Percentiles rank a stretch among this genome's conserved stretches.
Evolutionary conservation across 2,113 vertebrate genomes (phyloP).

Genomic region (Martes martes): DNA sequence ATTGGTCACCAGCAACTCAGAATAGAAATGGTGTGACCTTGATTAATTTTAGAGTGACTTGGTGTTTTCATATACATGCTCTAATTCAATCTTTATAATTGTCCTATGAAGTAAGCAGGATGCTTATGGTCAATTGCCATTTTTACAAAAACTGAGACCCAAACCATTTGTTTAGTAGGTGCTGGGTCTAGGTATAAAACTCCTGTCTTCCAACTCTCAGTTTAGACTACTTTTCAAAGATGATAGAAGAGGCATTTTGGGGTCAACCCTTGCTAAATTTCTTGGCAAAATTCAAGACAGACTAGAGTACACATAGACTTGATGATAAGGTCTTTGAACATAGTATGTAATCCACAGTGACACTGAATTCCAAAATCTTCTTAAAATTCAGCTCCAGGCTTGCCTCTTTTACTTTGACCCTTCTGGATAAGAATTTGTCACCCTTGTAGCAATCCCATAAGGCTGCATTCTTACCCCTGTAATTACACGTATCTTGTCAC

Average conservation of each 20-base stretch:
- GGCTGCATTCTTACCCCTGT: neutral
- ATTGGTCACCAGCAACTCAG: neutral
- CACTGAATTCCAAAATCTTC: neutral
- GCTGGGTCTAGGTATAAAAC: neutral
- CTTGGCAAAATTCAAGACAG: neutral
- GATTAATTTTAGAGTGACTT: neutral
- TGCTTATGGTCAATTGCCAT: neutral
- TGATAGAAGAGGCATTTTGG: neutral
- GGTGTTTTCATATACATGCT: neutral
- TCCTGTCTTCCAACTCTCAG: neutral
- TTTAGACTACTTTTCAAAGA: neutral
- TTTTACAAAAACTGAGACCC: neutral
- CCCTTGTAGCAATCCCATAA: neutral
- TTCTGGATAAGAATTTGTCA: neutral
- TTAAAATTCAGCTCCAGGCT: neutral
- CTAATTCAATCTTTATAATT: neutral
- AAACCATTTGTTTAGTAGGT: neutral
- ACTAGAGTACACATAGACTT: neutral
- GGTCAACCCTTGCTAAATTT: neutral
- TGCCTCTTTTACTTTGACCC: neutral
- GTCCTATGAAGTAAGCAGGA: neutral
- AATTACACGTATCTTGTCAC: neutral
- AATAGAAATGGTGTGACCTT: neutral
- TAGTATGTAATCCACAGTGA: neutral
- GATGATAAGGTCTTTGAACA: neutral